These are phyloP conservation scores for Thyatira batis DNA, from an alignment of 2,888 invertebrate genomes.

Conservation along the genomic window DNA sequence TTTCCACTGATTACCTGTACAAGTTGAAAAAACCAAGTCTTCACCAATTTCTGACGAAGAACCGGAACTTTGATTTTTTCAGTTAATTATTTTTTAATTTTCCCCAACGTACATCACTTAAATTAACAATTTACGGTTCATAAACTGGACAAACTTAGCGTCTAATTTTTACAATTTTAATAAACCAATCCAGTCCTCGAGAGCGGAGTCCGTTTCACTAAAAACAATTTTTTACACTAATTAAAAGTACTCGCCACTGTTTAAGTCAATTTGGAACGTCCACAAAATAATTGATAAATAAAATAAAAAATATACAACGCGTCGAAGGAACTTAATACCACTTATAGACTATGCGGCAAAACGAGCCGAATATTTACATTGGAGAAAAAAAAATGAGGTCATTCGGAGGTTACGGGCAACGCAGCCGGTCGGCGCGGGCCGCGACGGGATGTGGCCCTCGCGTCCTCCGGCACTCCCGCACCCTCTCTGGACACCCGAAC, in stretches of 20 bases:
- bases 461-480: constrained; percentile 42
- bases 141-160: constrained; percentile 43
- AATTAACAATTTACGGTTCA: constrained; percentile 43
- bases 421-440: constrained; percentile 80
- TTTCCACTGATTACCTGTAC: constrained; percentile 4
- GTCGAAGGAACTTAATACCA: constrained; percentile 78
- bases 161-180: constrained; percentile 36
- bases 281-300: constrained; percentile 49
- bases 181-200: constrained; percentile 44
- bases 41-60: neutral
- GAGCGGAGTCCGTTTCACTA: constrained; percentile 53
- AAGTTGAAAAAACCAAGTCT: constrained; percentile 3
- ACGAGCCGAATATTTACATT: constrained; percentile 82
- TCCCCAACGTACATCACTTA: constrained; percentile 45
- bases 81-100: constrained; percentile 17
- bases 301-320: constrained; percentile 52
- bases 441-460: constrained; percentile 74
- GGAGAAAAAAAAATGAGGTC: constrained; percentile 81
- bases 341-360: constrained; percentile 80
- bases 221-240: constrained; percentile 49
- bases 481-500: constrained; percentile 39
- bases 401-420: constrained; percentile 81
- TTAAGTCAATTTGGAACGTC: constrained; percentile 51
- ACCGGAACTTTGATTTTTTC: constrained; percentile 4
- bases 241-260: constrained; percentile 51